Percentiles rank a stretch among this genome's conserved stretches.
phyloP scores from a whole-genome alignment of 2,113 vertebrate genomes.

The Aegotheles bennettii region DNA sequence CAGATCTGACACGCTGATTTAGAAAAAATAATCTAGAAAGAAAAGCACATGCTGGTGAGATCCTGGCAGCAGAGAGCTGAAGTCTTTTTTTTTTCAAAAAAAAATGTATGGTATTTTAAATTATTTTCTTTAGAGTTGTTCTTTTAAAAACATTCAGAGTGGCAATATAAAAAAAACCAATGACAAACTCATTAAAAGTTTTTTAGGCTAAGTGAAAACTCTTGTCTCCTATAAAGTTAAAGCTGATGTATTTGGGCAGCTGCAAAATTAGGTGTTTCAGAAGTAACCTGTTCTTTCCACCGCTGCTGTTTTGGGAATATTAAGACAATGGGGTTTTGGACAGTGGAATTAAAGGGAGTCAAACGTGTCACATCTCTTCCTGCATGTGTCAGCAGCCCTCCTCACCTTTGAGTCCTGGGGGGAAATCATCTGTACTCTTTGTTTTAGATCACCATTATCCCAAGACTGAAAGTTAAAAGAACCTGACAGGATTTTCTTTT shows the following conservation, averaged over 20 bases:
- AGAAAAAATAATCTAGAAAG: no score
- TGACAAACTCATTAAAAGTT: neutral
- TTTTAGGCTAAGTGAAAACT: neutral
- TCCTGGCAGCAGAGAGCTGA: no score
- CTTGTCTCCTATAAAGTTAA: neutral
- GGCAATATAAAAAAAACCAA: neutral
- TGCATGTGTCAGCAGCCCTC: neutral
- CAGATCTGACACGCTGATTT: neutral
- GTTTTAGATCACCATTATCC: neutral
- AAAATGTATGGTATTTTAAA: no score
- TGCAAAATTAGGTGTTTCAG: neutral
- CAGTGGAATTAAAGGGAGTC: neutral
- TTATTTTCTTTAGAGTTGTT: neutral
- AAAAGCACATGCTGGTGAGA: no score
- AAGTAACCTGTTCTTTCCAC: neutral
- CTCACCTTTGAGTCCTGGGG: neutral
- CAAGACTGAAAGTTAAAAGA: neutral
- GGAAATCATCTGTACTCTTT: neutral
- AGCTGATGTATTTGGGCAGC: neutral
- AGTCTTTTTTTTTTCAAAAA: no score
- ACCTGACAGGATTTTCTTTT: neutral
- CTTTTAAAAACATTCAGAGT: neutral
- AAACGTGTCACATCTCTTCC: neutral
- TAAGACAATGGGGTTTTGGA: neutral
- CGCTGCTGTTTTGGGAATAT: neutral